phyloP scores from a whole-genome alignment of 2,888 invertebrate species.

The Diloba caeruleocephala region DNA sequence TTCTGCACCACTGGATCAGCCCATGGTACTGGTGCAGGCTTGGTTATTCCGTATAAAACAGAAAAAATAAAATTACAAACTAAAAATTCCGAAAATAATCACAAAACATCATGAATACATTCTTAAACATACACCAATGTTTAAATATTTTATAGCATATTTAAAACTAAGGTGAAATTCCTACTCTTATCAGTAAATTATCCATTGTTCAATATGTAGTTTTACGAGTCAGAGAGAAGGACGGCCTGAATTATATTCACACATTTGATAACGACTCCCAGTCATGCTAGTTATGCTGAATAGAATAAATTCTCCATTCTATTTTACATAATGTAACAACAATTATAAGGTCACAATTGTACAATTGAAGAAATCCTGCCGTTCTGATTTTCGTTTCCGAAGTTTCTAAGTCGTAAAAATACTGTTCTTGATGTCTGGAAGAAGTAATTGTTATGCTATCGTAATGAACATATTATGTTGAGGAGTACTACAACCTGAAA shows the following conservation, averaged over 20 bases:
- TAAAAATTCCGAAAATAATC: conserved; percentile 69
- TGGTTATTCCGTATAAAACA: conserved; percentile 67
- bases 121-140: neutral
- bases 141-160: neutral
- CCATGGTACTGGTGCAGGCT: conserved; percentile 79
- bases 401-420: neutral
- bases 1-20: conserved; percentile 81
- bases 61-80: conserved; percentile 61
- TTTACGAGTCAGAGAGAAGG: neutral
- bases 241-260: neutral
- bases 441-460: neutral
- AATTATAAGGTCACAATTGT: conserved; percentile 1
- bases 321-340: neutral
- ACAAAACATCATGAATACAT: conserved; percentile 28
- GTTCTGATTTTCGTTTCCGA: neutral
- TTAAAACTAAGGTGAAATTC: conserved; percentile 2
- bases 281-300: neutral
- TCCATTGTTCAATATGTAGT: neutral
- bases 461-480: neutral
- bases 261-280: neutral
- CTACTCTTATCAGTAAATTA: conserved; percentile 2
- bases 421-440: neutral
- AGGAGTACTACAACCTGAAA: no score
- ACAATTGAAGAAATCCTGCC: no score
- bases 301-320: neutral